Evolutionary conservation across 1,140 invertebrate species (phyloP), one percentile per base, ranked within the genome.

Genomic region (Hyposmocoma kahamanoa): DNA sequence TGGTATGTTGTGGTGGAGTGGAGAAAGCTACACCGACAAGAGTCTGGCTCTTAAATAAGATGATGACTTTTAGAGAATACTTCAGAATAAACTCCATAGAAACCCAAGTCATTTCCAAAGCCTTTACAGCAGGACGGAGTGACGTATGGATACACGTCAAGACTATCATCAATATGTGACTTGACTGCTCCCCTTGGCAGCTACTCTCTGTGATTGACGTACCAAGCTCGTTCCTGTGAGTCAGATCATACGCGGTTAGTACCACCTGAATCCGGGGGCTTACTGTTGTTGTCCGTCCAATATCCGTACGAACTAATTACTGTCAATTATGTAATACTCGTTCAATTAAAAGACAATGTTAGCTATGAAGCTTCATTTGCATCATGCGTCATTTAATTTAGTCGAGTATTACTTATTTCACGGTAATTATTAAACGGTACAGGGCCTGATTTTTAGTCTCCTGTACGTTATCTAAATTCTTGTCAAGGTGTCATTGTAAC

Each of bases 221-320:
- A 94, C 95, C 96, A 99, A 3, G 96, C 92, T 65, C 98, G 88
- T 84, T 99, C 97, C 63, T 98, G 96, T 0, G 93, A 90, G 87
- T 99, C 97, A 48, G 92, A 95, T 0, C 97, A 85, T 98, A 99
- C 0, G 98, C 98, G 84, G 97, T 96, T 77, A 99, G 97, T 5
- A 99, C 90, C 3, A 95, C 64, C 66, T 96, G 95, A 87, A 99
- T 99, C 62, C n/a, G n/a, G n/a, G n/a, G n/a, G n/a, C n/a, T n/a
- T n/a, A n/a, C n/a, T n/a, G n/a, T n/a, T n/a, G n/a, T n/a, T n/a
- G n/a, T n/a, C n/a, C n/a, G n/a, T n/a, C n/a, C n/a, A n/a, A n/a
- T n/a, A n/a, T n/a, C n/a, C n/a, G n/a, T n/a, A n/a, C n/a, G n/a
- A n/a, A n/a, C n/a, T n/a, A n/a, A n/a, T n/a, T n/a, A n/a, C n/a